Evolutionary conservation across 2,888 invertebrate genomes (phyloP), one percentile per base, ranked within the genome.

Genomic region (Rapana venosa): DNA sequence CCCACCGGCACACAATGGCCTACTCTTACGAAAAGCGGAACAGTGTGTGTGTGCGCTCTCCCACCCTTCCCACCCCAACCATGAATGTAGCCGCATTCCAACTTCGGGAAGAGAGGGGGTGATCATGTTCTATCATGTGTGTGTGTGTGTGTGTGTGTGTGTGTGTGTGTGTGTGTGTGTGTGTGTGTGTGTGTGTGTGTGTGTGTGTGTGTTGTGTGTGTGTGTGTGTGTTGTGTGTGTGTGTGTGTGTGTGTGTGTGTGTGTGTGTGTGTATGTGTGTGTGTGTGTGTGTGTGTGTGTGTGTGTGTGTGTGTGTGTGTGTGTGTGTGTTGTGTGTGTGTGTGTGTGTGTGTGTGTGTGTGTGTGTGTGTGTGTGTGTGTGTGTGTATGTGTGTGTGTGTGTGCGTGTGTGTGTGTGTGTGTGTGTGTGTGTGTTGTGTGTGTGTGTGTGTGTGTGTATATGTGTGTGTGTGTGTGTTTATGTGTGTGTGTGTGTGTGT

Each of bases 331-430:
- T 77, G 77, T 77, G 77, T 30, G 77, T 77, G 77, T 30, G 77
- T 77, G 77, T 8, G 77, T 77, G 77, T 77, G 77, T 77, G 77
- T 77, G 26, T 77, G 77, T 22, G 77, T 77, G 77, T 77, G 77
- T 77, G 77, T 77, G 77, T 77, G 77, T 77, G 77, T 77, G 77
- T 77, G 77, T 77, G 77, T 77, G 77, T 77, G 77, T 77, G 77
- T 77, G 77, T 77, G 77, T 77, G 77, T 77, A 26, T 77, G 77
- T 77, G 77, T 77, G 77, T 77, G 77, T 77, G 77, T 77, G 77
- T 22, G 26, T 77, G 77, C 26, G 26, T 8, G 77, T 58, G 58
- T 58, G 58, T 58, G 58, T 58, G 58, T 58, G 58, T 58, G 58
- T 58, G 58, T 58, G 58, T 58, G 58, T 58, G 58, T 58, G 58